Evolutionary conservation across 1,140 invertebrate species (phyloP).

Genomic region (Drosophila prosaltans): DNA sequence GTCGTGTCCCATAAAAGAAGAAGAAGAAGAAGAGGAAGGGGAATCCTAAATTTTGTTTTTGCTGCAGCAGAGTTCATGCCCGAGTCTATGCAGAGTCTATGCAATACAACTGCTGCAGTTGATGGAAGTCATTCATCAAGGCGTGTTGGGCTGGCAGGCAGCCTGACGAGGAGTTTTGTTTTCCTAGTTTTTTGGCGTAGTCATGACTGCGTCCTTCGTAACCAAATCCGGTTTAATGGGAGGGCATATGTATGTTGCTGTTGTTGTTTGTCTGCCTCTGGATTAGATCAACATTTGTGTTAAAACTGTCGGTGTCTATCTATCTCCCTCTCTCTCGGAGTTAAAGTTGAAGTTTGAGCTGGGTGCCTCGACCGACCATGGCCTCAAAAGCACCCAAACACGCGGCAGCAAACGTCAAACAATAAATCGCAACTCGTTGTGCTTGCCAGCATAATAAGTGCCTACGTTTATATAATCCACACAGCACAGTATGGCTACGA

Average conservation of each 20-base stretch:
- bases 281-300: conserved; percentile 76
- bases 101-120: conserved; percentile 28
- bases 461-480: conserved; percentile 73
- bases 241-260: conserved; percentile 13
- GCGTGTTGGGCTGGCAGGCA: background rate
- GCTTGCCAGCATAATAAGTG: conserved; percentile 80
- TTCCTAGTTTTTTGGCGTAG: conserved; percentile 62
- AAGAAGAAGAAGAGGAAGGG: background rate
- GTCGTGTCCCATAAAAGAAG: conserved; percentile 23
- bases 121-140: conserved; percentile 56
- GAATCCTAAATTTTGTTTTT: conserved; percentile 1
- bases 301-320: conserved; percentile 20
- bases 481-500: conserved; percentile 37
- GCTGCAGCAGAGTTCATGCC: background rate
- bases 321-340: background rate
- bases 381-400: conserved; percentile 58
- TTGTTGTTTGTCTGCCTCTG: conserved; percentile 56
- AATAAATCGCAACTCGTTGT: conserved; percentile 79
- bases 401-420: conserved; percentile 70
- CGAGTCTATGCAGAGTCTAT: background rate
- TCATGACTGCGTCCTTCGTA: conserved; percentile 49
- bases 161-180: conserved; percentile 52
- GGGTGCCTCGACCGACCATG: conserved; percentile 25
- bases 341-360: background rate
- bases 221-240: conserved; percentile 24